Evolutionary conservation across 2,113 vertebrate genomes (phyloP), one percentile per base, ranked within the genome.

Genomic region (rabbit (Oryctolagus cuniculus)): DNA sequence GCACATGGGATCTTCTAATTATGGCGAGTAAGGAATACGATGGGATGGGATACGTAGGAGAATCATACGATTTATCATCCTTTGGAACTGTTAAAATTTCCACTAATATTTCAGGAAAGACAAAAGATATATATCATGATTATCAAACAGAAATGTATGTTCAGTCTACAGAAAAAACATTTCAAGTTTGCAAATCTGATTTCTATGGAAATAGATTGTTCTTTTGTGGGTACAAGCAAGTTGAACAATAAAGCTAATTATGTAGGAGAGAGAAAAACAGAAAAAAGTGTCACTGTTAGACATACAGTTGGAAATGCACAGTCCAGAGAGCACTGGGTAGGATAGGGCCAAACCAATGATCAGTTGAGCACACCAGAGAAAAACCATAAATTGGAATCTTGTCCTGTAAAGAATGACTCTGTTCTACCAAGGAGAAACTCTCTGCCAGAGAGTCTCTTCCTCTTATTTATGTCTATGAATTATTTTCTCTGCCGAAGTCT

Each of bases 381-480:
- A 38, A 91, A 91, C 75, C 51, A 63, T 9, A 53, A 53, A 92
- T 83, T 61, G 77, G 25, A 96, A 79, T 67, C 51, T 78, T 70
- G 61, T 95, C 63, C 73, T 25, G 66, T 12, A 86, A 77, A 92
- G 38, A 75, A 93, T 79, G 38, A 92, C 79, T 87, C 17, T 73
- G 10, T 29, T 67, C 55, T 78, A 82, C 73, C 27, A 82, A 77
- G 55, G 34, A 90, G 81, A 83, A 81, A 61, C 90, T 91, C 72
- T n/a, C 24, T 82, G 58, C 77, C 58, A 75, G 10, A 96, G 91
- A 91, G 70, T 51, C 10, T 81, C 34, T 92, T 10, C 11, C 21
- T 90, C 25, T 95, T 90, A 78, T 81, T 85, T 87, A 72, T 78
- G 38, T 66, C 38, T 83, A 29, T 89, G 31, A 95, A 66, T 91